Percentiles rank a stretch among this genome's conserved stretches.
Evolutionary conservation across 2,797 vertebrate species (phyloP).

Genomic region (Urocyon cinereoargenteus): DNA sequence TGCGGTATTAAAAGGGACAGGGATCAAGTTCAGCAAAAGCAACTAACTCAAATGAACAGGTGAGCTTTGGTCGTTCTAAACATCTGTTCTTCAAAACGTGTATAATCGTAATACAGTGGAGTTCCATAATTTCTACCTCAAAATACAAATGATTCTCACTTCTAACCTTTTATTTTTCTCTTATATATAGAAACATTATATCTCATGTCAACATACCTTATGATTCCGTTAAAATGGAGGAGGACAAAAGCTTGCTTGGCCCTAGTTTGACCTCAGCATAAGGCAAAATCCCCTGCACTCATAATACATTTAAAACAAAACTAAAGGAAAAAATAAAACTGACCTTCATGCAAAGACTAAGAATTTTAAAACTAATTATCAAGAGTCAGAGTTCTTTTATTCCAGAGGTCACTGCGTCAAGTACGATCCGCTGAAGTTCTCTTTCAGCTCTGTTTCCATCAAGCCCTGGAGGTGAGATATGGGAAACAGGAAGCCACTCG

Average conservation of each 20-base stretch:
- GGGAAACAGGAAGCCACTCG: constrained; percentile 50
- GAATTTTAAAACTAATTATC: constrained; percentile 51
- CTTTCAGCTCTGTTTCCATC: constrained; percentile 47
- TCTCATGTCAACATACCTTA: constrained; percentile 12
- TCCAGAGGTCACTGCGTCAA: constrained; percentile 68
- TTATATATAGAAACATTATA: neutral
- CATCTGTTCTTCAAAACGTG: constrained; percentile 67
- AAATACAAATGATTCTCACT: constrained; percentile 62
- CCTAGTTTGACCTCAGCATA: constrained; percentile 70
- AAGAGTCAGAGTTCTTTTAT: constrained; percentile 60
- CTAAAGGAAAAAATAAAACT: constrained; percentile 40
- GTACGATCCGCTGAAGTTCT: constrained; percentile 54
- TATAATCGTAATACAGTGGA: constrained; percentile 30
- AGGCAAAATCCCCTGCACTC: constrained; percentile 75
- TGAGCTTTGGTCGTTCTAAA: constrained; percentile 79
- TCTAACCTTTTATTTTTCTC: constrained; percentile 45
- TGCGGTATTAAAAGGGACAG: neutral
- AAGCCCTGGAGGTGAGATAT: constrained; percentile 12
- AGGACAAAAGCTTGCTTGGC: constrained; percentile 56
- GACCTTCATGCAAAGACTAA: constrained; percentile 57
- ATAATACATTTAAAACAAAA: constrained; percentile 22
- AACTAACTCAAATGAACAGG: constrained; percentile 63
- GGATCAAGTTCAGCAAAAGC: constrained; percentile 65
- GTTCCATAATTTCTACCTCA: constrained; percentile 63
- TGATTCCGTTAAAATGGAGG: constrained; percentile 58